phyloP scores from a whole-genome alignment of 2,797 vertebrate species.

The Ctenochaetus hawaiiensis region DNA sequence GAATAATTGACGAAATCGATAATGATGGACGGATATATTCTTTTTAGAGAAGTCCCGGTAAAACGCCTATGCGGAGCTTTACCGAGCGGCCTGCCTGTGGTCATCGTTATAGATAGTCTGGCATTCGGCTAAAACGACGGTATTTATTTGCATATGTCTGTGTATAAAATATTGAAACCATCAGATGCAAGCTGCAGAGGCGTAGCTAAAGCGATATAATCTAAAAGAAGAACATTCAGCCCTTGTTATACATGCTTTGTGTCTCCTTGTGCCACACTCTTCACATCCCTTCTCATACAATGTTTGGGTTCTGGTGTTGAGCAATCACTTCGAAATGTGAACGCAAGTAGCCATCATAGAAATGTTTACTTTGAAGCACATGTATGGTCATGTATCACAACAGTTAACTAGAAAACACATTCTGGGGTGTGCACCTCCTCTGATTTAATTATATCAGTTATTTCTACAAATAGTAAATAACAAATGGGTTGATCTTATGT shows the following conservation, averaged over 20 bases:
- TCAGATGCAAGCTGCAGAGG: not conserved
- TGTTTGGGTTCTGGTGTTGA: conserved; percentile 14
- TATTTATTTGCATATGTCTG: not conserved
- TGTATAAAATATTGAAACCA: not conserved
- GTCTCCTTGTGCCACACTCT: not conserved
- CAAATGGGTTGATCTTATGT: no score
- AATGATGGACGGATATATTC: not conserved
- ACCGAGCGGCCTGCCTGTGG: conserved; percentile 43
- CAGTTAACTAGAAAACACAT: not conserved
- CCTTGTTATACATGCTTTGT: not conserved
- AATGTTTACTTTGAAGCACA: not conserved
- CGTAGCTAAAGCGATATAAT: no score
- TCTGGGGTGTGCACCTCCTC: not conserved
- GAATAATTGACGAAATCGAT: not conserved
- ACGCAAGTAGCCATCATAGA: not conserved
- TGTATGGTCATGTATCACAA: not conserved
- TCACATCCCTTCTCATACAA: not conserved
- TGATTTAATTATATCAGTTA: not conserved
- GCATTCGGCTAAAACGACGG: not conserved
- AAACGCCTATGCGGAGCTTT: conserved; percentile 53
- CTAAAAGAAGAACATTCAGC: not conserved
- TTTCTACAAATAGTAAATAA: no score
- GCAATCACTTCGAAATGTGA: conserved; percentile 7
- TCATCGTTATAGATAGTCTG: not conserved
- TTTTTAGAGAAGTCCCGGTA: not conserved